Base-by-base conservation (phyloP, 2,797 vertebrate genomes). In the Acipenser oxyrinchus region DNA sequence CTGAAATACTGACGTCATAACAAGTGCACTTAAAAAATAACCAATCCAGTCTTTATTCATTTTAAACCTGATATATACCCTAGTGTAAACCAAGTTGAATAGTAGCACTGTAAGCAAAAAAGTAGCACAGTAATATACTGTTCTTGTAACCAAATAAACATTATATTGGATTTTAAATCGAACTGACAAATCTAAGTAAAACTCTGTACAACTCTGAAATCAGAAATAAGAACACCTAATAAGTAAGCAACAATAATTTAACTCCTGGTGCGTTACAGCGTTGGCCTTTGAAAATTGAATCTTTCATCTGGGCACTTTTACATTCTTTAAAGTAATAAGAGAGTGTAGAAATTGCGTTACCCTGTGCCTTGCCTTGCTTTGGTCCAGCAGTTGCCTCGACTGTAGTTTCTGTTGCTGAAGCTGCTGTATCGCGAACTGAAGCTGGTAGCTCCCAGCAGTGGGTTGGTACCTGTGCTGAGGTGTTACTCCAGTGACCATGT, bases 341-440 rank as follows among this genome's bases (percentile, higher is more conserved):
- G 7, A 3, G 23, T 37, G 23, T 37, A 65, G 37, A 13, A 58
- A 60, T 50, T 49, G 49, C 65, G 59, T 82, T 85, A 96, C 95
- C 93, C 94, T 91, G 53, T 91, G 88, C 68, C 74, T 79, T 67
- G 79, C 78, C 62, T 83, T 89, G 73, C 89, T 92, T 74, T 91
- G 93, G 71, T 95, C 89, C 77, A 92, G 81, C 64, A 91, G 79
- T 64, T 90, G 91, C 63, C 50, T 84, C 64, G 91, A 89, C 78
- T 91, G 90, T 67, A 86, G 83, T 70, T 90, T 92, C 73, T 96
- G 95, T 70, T 95, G 92, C 71, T 95, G 92, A 37, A 95, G 90
- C 37, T 94, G 91, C 76, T 93, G 93, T 73, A 93, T 88, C 63
- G 93, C 91, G 74, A 94, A 94, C 76, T 91, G 93, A 66, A 95